Evolutionary conservation across 2,113 vertebrate species (phyloP), one percentile per base, ranked within the genome.

Genomic region (Indicator maculatus): DNA sequence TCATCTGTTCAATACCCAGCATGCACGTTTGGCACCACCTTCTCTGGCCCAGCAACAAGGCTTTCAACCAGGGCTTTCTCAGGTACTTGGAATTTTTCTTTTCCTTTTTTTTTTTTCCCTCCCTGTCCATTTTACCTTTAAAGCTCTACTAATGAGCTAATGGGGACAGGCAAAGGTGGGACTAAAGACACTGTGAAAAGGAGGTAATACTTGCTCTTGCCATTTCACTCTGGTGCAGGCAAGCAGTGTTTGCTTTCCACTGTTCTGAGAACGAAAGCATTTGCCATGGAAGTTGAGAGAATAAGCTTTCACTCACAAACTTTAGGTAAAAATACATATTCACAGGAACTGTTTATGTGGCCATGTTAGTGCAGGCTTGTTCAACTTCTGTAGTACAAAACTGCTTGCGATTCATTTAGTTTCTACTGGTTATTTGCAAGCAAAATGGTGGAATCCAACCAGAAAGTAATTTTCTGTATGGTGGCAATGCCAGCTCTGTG

Each of bases 31-130:
- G 94, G 99, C 98, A 52, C 99, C 99, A 4, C 98, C 99, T 21
- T 99, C 99, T 50, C 90, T 99, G 95, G 99, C 99, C 9, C 99
- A 99, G 69, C 99, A 99, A 75, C 99, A 99, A 90, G 99, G 99
- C 87, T 99, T 98, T 94, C 99, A 99, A 38, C 98, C 99, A 6
- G 99, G 99, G 9, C 99, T 99, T n/a, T 99, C 99, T 4, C 99
- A 99, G 98, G 99, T 99, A 97, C n/a, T 65, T 52, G 39, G 66
- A 21, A 3, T 30, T 45, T 31, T 36, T 12, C 23, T 3, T 55
- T 31, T 30, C 39, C 38, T 20, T 12, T 8, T 26, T 21, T 28
- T 53, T 26, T 41, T 6, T 3, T 1, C 1, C 7, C 5, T 59
- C 16, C 9, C 8, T 61, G 5, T 58, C 26, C 6, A 1, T 60